Base-by-base conservation (phyloP, 2,888 invertebrate genomes). In the Aspidiotus rigidus region DNA sequence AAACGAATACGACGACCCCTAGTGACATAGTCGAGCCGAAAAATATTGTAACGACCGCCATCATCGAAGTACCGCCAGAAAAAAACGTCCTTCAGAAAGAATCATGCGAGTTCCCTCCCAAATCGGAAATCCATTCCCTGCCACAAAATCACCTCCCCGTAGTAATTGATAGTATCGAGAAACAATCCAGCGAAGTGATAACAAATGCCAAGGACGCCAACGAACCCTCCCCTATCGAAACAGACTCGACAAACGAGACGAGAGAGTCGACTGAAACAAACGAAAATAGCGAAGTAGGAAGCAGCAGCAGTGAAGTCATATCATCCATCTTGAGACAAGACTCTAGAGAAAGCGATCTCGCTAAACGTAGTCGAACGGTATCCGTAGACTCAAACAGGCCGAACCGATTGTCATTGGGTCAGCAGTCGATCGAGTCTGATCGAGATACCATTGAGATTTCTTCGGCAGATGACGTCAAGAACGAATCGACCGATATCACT, bases 391-490 rank as follows among this genome's bases (percentile, higher is more conserved):
- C 7, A n/a, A 67, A 2, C 17, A 59, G 57, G 49, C 67, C 67
- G 28, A 67, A 67, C 15, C 10, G 67, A 59, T 28, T 67, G 49
- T 67, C 67, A 7, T 59, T 67, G 7, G 67, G 67, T 10, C 67
- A 67, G 49, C 57, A 59, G n/a, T 67, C 67, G 8, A 59, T 67
- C 39, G 67, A 67, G 59, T 67, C 67, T 0, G 67, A 67, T 44
- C 67, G 60, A 60, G 60, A 67, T 40, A 67, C 67, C 2, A 5
- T 67, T n/a, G 67, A 67, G 44, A 67, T 67, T n/a, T 67, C 67
- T 17, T 67, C 67, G 39, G 67, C 67, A 2, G 67, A 67, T 11
- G 67, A 67, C 53, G 55, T 62, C 39, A 69, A 69, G 44, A 62
- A 62, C 49, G 69, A 62, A 62, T 62, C 62, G 8, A 57, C 62